Evolutionary conservation across 2,888 invertebrate genomes (phyloP).

Genomic region (Thymelicus sylvestris): DNA sequence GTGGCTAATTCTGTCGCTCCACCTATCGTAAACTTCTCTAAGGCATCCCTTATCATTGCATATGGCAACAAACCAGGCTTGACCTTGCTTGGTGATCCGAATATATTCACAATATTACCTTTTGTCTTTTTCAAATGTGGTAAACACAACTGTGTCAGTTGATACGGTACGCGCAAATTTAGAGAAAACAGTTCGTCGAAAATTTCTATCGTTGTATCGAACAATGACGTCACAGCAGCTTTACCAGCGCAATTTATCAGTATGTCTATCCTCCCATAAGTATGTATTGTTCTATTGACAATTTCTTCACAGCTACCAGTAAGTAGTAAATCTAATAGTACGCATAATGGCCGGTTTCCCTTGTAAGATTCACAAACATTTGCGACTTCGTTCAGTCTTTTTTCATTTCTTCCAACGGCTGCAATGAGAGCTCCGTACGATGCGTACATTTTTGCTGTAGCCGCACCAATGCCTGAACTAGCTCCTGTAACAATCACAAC

Average conservation of each 20-base stretch:
- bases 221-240: conserved; percentile 57
- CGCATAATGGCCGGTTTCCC: conserved; percentile 55
- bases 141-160: conserved; percentile 59
- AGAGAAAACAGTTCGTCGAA: conserved; percentile 63
- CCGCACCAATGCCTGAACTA: conserved; percentile 69
- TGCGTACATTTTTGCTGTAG: conserved; percentile 63
- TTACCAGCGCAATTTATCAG: conserved; percentile 66
- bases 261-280: conserved; percentile 58
- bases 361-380: conserved; percentile 52
- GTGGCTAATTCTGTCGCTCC: conserved; percentile 61
- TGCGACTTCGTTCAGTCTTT: conserved; percentile 55
- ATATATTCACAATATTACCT: conserved; percentile 65
- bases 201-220: conserved; percentile 59
- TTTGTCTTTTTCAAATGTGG: conserved; percentile 60
- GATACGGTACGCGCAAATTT: conserved; percentile 64
- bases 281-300: conserved; percentile 58
- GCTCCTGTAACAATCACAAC: conserved; percentile 65
- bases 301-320: conserved; percentile 60
- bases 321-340: conserved; percentile 57
- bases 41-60: conserved; percentile 59
- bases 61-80: conserved; percentile 62
- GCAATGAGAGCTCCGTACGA: conserved; percentile 57
- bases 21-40: conserved; percentile 62
- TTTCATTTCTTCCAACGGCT: conserved; percentile 61
- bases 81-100: conserved; percentile 55